Evolutionary conservation across 2,888 invertebrate species (phyloP), one percentile per base, ranked within the genome.

Genomic region (Athalia circularis): DNA sequence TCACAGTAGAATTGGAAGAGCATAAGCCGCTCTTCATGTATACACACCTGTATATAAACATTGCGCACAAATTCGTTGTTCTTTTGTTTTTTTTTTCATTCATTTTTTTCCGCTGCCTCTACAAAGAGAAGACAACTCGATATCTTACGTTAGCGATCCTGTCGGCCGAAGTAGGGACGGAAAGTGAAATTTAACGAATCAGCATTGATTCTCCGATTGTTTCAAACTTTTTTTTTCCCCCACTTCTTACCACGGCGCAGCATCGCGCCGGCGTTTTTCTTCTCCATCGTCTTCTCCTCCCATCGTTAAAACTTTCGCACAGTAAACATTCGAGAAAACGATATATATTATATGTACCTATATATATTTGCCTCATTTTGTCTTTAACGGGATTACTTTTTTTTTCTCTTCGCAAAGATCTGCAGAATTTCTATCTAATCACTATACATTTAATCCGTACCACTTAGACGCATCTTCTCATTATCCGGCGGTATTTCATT

Each of bases 121-220:
- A 61, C 72, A 72, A 47, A 57, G 72, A 45, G 15, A 57, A 29
- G 52, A 54, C 11, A 59, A 72, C 47, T 72, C 72, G 72, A 45
- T 72, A 72, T 72, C 43, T 52, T 59, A 29, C 29, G 1, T 29
- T 29, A 8, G 47, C 5, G 72, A 72, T 72, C 72, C 72, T 72
- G 72, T 59, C 59, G 52, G 72, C 61, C 57, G 47, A 59, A 59
- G 72, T 29, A 13, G 68, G 72, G 47, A 15, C 13, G 47, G 59
- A 57, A 72, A 72, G 61, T 54, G 68, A 54, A 72, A 59, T 72
- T 72, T 59, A 61, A 72, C 72, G 72, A 72, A 68, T 68, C 68
- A 68, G 68, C 68, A 50, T 52, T 68, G 68, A 68, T 68, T 68
- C 68, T 11, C 6, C 68, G 54, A 68, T 68, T 68, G 68, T 68